Conservation (phyloP, 2,113 vertebrate genomes). For the Seriola rivoliana region DNA sequence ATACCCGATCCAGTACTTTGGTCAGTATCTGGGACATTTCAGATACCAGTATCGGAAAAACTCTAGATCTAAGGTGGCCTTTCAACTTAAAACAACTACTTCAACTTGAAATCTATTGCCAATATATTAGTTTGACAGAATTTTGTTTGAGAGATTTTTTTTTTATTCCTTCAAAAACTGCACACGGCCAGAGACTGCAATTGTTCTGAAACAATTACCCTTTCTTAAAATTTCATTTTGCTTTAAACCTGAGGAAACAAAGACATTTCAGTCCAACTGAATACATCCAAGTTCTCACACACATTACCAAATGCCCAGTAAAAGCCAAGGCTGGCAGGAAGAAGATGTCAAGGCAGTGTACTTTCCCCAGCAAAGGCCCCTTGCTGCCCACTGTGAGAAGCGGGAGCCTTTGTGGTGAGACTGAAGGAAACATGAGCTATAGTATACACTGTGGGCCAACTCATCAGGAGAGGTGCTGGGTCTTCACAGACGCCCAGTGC, state of each 20-base stretch:
- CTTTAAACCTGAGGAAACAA: constrained; percentile 3
- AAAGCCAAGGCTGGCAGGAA: constrained; percentile 45
- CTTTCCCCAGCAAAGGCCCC: constrained; percentile 52
- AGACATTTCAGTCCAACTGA: constrained; percentile 40
- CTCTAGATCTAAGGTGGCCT: background rate
- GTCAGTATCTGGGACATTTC: background rate
- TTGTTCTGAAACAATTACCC: background rate
- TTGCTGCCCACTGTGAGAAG: constrained; percentile 46
- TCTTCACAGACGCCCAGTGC: constrained; percentile 43
- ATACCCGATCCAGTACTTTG: background rate
- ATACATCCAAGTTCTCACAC: constrained; percentile 31
- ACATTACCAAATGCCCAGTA: constrained; percentile 15
- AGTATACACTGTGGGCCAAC: constrained; percentile 39
- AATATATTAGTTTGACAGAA: background rate
- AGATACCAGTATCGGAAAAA: background rate
- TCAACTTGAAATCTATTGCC: background rate
- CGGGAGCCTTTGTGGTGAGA: constrained; percentile 50
- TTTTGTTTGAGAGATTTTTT: background rate
- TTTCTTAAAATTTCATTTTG: constrained; percentile 7
- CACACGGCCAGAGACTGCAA: constrained; percentile 19
- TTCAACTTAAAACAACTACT: background rate
- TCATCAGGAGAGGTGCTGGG: constrained; percentile 61
- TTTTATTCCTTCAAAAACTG: background rate
- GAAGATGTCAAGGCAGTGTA: constrained; percentile 32
- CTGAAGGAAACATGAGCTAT: constrained; percentile 50